A percentile compares a stretch with the other conserved stretches of the same genome.
Conservation (phyloP, 2,797 vertebrate genomes). For the Anguilla pacifica region DNA sequence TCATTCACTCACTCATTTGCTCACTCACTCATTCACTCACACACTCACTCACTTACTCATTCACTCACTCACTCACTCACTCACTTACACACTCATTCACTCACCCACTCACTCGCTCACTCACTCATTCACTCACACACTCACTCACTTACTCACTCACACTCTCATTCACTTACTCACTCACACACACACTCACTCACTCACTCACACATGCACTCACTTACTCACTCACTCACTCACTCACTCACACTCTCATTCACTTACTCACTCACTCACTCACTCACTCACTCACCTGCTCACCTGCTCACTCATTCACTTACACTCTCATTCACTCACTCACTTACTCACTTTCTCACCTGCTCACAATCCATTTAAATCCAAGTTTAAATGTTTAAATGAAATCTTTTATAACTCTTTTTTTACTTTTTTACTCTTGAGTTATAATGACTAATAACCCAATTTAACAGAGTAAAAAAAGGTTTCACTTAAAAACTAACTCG, state of each 20-base stretch:
- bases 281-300: slow-evolving; percentile 3
- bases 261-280: not conserved
- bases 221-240: not conserved
- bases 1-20: slow-evolving; percentile 24
- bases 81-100: not conserved
- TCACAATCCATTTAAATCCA: too few species aligned
- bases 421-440: too few species aligned
- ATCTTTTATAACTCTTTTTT: too few species aligned
- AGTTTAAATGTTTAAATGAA: too few species aligned
- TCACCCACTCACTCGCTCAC: not conserved
- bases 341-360: not conserved
- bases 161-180: slow-evolving; percentile 6
- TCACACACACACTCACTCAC: not conserved
- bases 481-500: too few species aligned
- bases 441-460: too few species aligned
- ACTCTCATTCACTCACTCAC: too few species aligned
- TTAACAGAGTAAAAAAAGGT: too few species aligned
- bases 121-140: not conserved
- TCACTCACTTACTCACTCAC: not conserved
- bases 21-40: not conserved
- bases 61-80: not conserved
- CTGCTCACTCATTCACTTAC: not conserved
- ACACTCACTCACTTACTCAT: not conserved
- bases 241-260: not conserved
- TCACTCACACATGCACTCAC: not conserved